phyloP scores from a whole-genome alignment of 2,113 vertebrate genomes.

The Pseudopodoces humilis region DNA sequence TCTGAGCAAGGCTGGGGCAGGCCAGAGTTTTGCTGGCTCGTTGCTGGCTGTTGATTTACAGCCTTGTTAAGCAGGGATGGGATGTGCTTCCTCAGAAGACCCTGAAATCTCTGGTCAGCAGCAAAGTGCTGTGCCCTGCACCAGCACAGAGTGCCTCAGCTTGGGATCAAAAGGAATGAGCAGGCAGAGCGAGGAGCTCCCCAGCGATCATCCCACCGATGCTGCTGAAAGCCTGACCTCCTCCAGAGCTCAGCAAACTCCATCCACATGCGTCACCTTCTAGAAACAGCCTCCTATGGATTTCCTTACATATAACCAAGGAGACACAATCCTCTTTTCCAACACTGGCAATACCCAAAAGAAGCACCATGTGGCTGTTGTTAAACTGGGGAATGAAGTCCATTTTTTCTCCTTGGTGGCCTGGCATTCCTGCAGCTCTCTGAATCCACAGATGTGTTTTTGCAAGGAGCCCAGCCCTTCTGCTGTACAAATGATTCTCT shows the following conservation, averaged over 20 bases:
- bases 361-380: not conserved
- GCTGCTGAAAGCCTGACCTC: not conserved
- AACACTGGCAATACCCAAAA: fast-evolving
- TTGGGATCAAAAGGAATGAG: fast-evolving
- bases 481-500: not conserved
- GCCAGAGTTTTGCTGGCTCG: fast-evolving
- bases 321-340: not conserved
- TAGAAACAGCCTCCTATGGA: fast-evolving
- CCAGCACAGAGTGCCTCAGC: not conserved
- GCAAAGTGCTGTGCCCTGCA: fast-evolving
- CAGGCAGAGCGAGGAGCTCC: fast-evolving
- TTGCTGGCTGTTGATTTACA: not conserved
- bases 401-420: fast-evolving
- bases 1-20: slow-evolving; percentile 12
- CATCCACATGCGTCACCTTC: not conserved
- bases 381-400: not conserved
- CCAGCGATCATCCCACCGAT: fast-evolving
- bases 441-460: not conserved
- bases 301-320: not conserved
- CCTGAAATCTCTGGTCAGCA: not conserved
- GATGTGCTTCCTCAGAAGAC: not conserved
- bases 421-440: not conserved
- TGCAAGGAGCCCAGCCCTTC: not conserved
- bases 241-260: not conserved
- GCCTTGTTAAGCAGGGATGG: not conserved